phyloP scores from a whole-genome alignment of 64 coral and sea anemone species.

The Montipora capricornis region DNA sequence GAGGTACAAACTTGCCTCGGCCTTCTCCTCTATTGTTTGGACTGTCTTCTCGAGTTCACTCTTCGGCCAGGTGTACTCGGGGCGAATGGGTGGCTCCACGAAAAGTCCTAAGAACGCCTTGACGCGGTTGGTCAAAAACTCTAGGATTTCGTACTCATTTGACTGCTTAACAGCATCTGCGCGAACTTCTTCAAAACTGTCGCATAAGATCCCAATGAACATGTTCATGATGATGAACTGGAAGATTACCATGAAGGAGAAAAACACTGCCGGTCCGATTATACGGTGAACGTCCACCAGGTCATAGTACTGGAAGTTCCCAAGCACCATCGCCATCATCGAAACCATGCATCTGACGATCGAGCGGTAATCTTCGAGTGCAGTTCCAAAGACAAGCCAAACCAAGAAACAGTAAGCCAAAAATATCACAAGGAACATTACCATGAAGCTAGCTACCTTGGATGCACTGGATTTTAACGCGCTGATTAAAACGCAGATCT shows the following conservation, averaged over 20 bases:
- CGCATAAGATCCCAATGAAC: conserved; percentile 93
- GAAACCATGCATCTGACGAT: conserved; percentile 81
- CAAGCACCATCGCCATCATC: conserved; percentile 84
- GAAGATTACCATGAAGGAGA: conserved; percentile 77
- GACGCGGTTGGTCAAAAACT: conserved; percentile 80
- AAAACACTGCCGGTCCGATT: conserved; percentile 83
- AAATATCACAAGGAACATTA: conserved; percentile 84
- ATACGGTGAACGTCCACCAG: conserved; percentile 54
- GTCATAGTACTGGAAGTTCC: conserved; percentile 70
- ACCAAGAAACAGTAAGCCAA: conserved; percentile 68
- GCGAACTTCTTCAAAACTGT: conserved; percentile 78
- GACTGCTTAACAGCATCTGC: conserved; percentile 73
- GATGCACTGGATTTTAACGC: conserved; percentile 64
- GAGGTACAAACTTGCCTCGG: conserved; percentile 78
- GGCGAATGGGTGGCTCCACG: conserved; percentile 74
- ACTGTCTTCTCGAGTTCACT: conserved; percentile 72
- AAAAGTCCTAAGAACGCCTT: conserved; percentile 70
- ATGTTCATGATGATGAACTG: conserved; percentile 90
- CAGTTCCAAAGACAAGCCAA: conserved; percentile 67
- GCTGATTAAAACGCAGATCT: conserved; percentile 76
- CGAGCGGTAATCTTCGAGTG: conserved; percentile 71
- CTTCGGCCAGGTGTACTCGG: conserved; percentile 86
- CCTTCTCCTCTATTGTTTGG: conserved; percentile 77
- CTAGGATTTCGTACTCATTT: conserved; percentile 88
- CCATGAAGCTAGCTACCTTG: conserved; percentile 54